A percentile compares a stretch with the other conserved stretches of the same genome.
Evolutionary conservation across 2,113 vertebrate species (phyloP).

Genomic region (Hypocryptadius cinnamomeus): DNA sequence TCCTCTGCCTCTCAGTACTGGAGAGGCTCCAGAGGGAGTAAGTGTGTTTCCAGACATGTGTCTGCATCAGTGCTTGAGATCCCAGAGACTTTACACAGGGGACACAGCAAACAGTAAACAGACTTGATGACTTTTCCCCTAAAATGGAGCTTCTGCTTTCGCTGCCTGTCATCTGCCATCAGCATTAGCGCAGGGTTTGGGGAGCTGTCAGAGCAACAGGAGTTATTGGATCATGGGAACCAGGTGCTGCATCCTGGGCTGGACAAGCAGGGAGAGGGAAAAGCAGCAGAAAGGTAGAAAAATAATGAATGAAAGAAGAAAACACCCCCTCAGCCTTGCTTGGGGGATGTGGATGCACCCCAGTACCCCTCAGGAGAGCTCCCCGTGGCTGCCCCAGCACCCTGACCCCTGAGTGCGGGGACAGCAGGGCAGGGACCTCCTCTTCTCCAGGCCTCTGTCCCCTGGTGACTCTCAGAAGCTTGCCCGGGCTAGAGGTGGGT

Average conservation of each 20-base stretch:
- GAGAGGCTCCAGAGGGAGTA: neutral
- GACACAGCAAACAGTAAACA: conserved; percentile 21
- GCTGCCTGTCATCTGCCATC: conserved; percentile 29
- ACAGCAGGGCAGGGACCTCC: neutral
- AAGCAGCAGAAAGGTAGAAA: neutral
- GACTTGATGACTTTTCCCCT: conserved; percentile 19
- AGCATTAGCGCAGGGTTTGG: neutral
- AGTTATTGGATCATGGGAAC: neutral
- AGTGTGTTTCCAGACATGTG: neutral
- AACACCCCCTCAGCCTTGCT: neutral
- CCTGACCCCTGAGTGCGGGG: neutral
- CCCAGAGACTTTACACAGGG: neutral
- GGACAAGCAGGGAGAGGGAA: neutral
- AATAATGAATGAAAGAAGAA: neutral
- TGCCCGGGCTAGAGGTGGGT: neutral
- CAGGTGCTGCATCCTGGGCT: neutral
- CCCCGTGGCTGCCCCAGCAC: neutral
- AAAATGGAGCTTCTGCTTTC: conserved; percentile 37
- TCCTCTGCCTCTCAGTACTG: neutral
- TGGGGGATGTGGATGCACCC: neutral
- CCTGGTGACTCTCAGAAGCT: fast-evolving
- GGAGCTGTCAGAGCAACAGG: conserved; percentile 29
- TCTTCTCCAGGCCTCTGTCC: neutral
- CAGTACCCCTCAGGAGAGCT: neutral
- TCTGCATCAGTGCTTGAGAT: neutral